These are phyloP conservation scores for Oryctes rhinoceros DNA, from an alignment of 1,140 invertebrate species.

Conservation along the genomic window DNA sequence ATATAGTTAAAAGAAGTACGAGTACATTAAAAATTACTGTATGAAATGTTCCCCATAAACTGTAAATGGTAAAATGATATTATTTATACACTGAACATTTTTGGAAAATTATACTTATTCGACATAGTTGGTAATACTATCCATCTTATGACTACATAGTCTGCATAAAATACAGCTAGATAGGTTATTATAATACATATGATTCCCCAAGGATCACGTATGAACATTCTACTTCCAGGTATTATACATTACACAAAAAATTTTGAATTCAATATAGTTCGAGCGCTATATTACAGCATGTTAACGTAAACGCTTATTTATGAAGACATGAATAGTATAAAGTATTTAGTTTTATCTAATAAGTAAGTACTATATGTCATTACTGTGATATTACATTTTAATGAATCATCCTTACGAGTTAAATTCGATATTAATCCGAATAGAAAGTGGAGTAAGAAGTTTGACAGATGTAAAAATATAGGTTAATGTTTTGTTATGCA, in stretches of 20 bases:
- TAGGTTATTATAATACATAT: slow-evolving; percentile 88
- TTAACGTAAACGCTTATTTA: not conserved
- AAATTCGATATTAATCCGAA: too few relatives aligned
- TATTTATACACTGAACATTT: not conserved
- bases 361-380: too few relatives aligned
- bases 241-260: not conserved
- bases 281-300: not conserved
- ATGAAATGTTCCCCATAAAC: slow-evolving; percentile 87
- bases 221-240: slow-evolving; percentile 60
- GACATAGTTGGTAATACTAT: slow-evolving; percentile 84
- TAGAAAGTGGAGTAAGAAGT: too few relatives aligned
- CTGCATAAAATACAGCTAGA: slow-evolving; percentile 84
- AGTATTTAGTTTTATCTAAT: too few relatives aligned
- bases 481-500: too few relatives aligned
- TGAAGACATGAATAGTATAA: too few relatives aligned
- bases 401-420: too few relatives aligned
- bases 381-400: too few relatives aligned
- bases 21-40: slow-evolving; percentile 84
- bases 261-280: too few relatives aligned
- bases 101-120: slow-evolving; percentile 69
- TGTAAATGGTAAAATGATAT: slow-evolving; percentile 61
- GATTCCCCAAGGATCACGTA: slow-evolving; percentile 88
- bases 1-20: slow-evolving; percentile 77
- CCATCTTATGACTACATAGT: slow-evolving; percentile 90
- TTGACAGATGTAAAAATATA: too few relatives aligned